Percentiles rank a stretch among this genome's conserved stretches.
phyloP scores from a whole-genome alignment of 2,797 vertebrate species.

The Zonotrichia albicollis region DNA sequence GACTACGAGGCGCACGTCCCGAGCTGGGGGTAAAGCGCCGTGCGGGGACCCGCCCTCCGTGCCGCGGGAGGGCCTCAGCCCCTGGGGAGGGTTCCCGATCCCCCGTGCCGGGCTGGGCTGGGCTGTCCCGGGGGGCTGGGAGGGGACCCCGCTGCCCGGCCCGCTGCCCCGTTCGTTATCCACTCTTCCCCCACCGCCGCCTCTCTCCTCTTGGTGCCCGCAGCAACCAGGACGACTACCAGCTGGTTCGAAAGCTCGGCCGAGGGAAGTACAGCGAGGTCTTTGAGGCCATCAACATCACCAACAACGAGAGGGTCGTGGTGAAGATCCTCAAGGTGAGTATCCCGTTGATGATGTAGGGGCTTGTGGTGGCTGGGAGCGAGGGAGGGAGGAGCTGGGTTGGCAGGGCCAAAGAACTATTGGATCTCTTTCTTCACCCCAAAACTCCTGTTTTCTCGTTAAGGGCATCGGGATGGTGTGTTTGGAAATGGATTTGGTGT shows the following conservation, averaged over 20 bases:
- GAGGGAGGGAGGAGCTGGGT: background rate
- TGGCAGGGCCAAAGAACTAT: background rate
- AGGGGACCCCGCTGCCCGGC: background rate
- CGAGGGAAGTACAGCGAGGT: conserved; percentile 98
- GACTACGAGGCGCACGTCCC: conserved; percentile 95
- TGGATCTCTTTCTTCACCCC: background rate
- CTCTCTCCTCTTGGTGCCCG: conserved; percentile 3
- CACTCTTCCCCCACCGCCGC: background rate
- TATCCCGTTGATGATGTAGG: background rate
- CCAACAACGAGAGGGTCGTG: conserved; percentile 96
- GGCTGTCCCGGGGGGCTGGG: background rate
- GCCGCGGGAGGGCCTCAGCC: background rate
- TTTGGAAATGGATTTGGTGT: background rate
- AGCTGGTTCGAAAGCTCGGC: conserved; percentile 95
- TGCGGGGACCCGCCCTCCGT: background rate
- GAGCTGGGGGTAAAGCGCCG: conserved; percentile 91
- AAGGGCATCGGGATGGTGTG: fast-evolving
- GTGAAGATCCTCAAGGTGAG: conserved; percentile 99
- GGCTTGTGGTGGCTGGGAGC: background rate
- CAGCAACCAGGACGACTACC: conserved; percentile 99
- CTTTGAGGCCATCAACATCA: conserved; percentile 98
- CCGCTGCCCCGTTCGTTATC: background rate
- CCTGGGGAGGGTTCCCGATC: background rate
- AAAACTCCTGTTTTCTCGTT: background rate
- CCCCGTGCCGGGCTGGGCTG: background rate